phyloP scores from a whole-genome alignment of 2,797 vertebrate genomes.

The Tamandua tetradactyla region DNA sequence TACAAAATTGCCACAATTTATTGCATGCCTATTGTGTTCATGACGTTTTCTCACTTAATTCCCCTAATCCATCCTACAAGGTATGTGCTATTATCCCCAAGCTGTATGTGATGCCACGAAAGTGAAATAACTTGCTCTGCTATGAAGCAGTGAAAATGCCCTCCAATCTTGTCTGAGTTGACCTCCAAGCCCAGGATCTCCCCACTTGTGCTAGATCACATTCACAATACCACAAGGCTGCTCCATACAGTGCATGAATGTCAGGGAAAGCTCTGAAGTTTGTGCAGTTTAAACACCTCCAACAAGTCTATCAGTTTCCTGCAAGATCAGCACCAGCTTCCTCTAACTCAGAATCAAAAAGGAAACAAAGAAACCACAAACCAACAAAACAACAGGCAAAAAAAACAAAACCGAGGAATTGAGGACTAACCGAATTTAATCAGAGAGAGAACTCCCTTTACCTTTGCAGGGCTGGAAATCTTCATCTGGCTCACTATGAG shows the following conservation, averaged over 20 bases:
- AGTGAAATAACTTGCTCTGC: neutral
- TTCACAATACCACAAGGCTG: neutral
- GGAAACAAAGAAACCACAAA: neutral
- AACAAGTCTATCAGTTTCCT: neutral
- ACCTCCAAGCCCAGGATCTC: neutral
- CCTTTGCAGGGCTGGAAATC: neutral
- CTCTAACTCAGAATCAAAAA: neutral
- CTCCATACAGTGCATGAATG: neutral
- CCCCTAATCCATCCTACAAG: neutral
- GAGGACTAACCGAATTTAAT: neutral
- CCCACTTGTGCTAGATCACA: too few relatives aligned
- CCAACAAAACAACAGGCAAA: too few relatives aligned
- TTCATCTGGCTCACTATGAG: neutral
- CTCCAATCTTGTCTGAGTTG: neutral
- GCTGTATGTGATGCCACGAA: neutral
- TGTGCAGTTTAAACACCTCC: neutral
- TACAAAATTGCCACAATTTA: neutral
- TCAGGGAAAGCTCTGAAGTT: conserved; percentile 20
- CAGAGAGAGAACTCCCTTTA: neutral
- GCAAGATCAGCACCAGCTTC: neutral
- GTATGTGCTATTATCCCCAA: neutral
- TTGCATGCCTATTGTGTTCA: neutral
- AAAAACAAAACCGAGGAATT: neutral
- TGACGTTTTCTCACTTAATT: neutral
- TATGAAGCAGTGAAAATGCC: neutral